Conservation (phyloP, 2,797 vertebrate genomes). For the Pseudochirops cupreus region DNA sequence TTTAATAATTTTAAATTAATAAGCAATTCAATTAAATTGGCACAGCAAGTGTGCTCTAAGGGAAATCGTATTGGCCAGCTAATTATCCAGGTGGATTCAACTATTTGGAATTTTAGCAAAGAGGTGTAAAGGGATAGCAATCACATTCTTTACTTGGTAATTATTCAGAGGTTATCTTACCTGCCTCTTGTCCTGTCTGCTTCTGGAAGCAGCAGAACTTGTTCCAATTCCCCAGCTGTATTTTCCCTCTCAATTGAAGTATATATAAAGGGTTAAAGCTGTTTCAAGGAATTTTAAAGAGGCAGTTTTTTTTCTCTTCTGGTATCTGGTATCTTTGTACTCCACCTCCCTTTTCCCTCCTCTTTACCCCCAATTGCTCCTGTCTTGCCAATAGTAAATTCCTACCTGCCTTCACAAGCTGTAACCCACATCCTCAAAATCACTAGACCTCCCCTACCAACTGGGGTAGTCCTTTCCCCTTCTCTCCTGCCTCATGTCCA, state of each 20-base stretch:
- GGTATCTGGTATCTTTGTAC: neutral
- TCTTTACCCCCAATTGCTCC: too few species aligned
- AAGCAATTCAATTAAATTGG: neutral
- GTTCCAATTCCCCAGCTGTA: neutral
- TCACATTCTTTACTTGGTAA: neutral
- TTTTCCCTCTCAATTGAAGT: neutral
- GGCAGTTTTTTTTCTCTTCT: neutral
- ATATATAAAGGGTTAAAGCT: constrained; percentile 1
- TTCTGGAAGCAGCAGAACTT: neutral
- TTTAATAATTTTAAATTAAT: neutral
- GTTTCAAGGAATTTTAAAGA: neutral
- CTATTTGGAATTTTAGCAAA: neutral
- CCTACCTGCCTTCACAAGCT: neutral
- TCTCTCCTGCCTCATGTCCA: neutral
- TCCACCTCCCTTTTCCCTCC: neutral
- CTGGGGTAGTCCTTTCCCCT: neutral
- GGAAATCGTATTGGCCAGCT: neutral
- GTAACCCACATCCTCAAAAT: neutral
- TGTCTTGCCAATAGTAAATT: neutral
- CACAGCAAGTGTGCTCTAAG: neutral
- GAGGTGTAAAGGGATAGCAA: neutral
- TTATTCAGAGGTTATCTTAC: constrained; percentile 1
- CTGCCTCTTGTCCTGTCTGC: neutral
- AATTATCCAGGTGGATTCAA: neutral
- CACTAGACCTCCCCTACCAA: neutral